Conservation (phyloP, 2,888 invertebrate species). For the Belgica antarctica region DNA sequence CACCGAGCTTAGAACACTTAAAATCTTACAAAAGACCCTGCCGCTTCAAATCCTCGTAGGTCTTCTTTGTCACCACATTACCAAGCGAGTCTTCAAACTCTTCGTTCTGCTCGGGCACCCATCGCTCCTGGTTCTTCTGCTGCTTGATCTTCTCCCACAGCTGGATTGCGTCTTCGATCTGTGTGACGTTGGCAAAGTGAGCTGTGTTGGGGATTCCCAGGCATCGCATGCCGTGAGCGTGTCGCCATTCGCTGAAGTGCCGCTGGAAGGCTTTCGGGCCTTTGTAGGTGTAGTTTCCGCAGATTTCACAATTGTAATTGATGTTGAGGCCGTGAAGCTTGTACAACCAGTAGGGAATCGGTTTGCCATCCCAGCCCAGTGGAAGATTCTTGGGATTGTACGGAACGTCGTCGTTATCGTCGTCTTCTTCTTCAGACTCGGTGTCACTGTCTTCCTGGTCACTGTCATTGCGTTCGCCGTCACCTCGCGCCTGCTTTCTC, state of each 20-base stretch:
- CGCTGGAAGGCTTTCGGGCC: slow-evolving; percentile 99
- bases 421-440: slow-evolving; percentile 78
- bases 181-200: slow-evolving; percentile 99
- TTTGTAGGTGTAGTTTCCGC: slow-evolving; percentile 97
- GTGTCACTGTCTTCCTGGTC: slow-evolving; percentile 82
- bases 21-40: slow-evolving; percentile 82
- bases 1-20: not conserved
- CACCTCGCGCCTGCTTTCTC: slow-evolving; percentile 93
- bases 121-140: slow-evolving; percentile 92
- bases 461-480: slow-evolving; percentile 88
- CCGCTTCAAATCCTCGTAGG: slow-evolving; percentile 96
- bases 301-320: slow-evolving; percentile 98
- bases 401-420: slow-evolving; percentile 92
- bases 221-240: slow-evolving; percentile 95
- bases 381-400: slow-evolving; percentile 99
- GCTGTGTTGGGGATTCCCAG: slow-evolving; percentile 99
- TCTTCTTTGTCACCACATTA: slow-evolving; percentile 98
- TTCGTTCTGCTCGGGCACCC: slow-evolving; percentile 95
- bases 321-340: slow-evolving; percentile 98
- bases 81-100: slow-evolving; percentile 98
- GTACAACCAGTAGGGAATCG: slow-evolving; percentile 96
- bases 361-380: slow-evolving; percentile 97
- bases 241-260: slow-evolving; percentile 93
- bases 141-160: slow-evolving; percentile 98
- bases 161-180: slow-evolving; percentile 93